Base-by-base conservation (phyloP, 37 sponge, comb jelly and placozoan species). In the Crambe crambe region DNA sequence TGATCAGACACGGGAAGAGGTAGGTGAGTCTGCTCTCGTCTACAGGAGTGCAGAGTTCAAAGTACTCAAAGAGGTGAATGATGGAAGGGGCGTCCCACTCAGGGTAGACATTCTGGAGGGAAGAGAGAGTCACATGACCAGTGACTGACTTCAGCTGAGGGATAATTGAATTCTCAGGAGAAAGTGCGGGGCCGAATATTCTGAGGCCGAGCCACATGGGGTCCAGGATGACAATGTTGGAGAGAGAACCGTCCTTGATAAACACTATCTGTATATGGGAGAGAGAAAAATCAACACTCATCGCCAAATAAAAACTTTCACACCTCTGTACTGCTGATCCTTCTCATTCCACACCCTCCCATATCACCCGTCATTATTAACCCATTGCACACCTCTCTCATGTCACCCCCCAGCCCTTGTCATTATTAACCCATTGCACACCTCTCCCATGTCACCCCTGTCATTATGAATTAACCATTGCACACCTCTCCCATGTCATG, bases 401-500 rank as follows among this genome's bases (percentile, higher is more conserved):
- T 37, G 1, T 41, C 77, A 29, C 77, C 63, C 64, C 25, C 77
- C 42, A 21, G 20, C 56, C 27, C 64, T 23, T 35, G 25, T 37
- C 63, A 61, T 38, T 38, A 15, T 23, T 27, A n/a, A n/a, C n/a
- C n/a, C n/a, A n/a, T n/a, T n/a, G n/a, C n/a, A n/a, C n/a, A n/a
- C n/a, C n/a, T n/a, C n/a, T n/a, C n/a, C n/a, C n/a, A n/a, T n/a
- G n/a, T n/a, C n/a, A n/a, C n/a, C n/a, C n/a, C n/a, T n/a, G n/a
- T n/a, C n/a, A n/a, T n/a, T 61, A 67, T 43, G 23, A 1, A 32
- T 35, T 29, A 35, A 25, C 42, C 81, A 31, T 0, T 30, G 43
- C 82, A 74, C 43, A 93, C 94, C 80, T 95, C 96, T 72, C 96
- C 96, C 72, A 82, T 95, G 58, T 79, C 84, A 56, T 91, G 81